These are phyloP conservation scores for Drosophila mercatorum DNA, from an alignment of 2,888 invertebrate species.

Conservation along the genomic window DNA sequence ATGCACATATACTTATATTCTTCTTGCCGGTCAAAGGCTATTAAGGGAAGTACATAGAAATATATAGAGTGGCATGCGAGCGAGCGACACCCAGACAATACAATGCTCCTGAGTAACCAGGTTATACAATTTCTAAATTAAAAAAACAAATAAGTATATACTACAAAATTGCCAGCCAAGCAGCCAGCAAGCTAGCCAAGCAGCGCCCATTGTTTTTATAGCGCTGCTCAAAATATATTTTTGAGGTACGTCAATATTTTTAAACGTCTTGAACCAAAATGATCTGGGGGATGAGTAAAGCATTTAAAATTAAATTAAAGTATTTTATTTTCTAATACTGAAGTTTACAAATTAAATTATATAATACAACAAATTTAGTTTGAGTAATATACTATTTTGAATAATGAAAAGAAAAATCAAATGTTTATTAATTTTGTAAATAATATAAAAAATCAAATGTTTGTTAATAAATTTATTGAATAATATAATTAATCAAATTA, in stretches of 20 bases:
- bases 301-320: too few relatives aligned
- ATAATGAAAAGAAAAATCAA: too few relatives aligned
- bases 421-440: too few relatives aligned
- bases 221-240: conserved; percentile 1
- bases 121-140: conserved; percentile 73
- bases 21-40: conserved; percentile 35
- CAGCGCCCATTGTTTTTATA: conserved; percentile 9
- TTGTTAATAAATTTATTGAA: too few relatives aligned
- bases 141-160: conserved; percentile 57
- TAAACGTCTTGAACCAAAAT: not conserved
- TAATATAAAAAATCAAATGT: too few relatives aligned
- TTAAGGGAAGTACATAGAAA: conserved; percentile 44
- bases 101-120: conserved; percentile 60
- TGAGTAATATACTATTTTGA: too few relatives aligned
- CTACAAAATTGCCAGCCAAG: conserved; percentile 17
- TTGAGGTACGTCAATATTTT: conserved; percentile 4
- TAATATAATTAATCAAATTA: too few relatives aligned
- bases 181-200: conserved; percentile 22
- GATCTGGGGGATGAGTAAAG: not conserved
- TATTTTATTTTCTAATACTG: too few relatives aligned
- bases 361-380: too few relatives aligned
- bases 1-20: not conserved
- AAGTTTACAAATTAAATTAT: too few relatives aligned
- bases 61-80: conserved; percentile 1
- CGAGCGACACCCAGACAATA: not conserved